Evolutionary conservation across 2,888 invertebrate species (phyloP).

Genomic region (Mesopsocus fuscifrons): DNA sequence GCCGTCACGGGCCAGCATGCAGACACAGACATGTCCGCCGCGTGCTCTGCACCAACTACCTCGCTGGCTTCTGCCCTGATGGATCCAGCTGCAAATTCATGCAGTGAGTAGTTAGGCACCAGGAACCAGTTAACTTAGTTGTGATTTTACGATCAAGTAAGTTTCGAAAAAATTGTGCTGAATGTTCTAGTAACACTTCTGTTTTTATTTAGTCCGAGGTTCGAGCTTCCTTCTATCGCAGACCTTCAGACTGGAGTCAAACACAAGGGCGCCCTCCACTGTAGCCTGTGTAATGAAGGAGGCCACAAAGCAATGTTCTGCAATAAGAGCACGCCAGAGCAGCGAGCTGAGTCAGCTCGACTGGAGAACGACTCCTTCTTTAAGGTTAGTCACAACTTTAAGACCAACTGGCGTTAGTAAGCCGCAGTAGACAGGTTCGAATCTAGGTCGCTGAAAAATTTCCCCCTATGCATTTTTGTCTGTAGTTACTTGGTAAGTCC

Average conservation of each 20-base stretch:
- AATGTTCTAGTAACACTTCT: slow-evolving; percentile 7
- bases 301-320: slow-evolving; percentile 94
- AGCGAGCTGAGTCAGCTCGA: slow-evolving; percentile 5
- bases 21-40: slow-evolving; percentile 89
- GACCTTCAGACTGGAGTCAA: slow-evolving; percentile 62
- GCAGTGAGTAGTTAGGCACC: slow-evolving; percentile 45
- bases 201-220: slow-evolving; percentile 42
- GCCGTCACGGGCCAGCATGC: slow-evolving; percentile 92
- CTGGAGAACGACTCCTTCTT: slow-evolving; percentile 6
- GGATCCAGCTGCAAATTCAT: slow-evolving; percentile 89
- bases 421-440: too few relatives aligned
- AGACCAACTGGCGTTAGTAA: too few relatives aligned
- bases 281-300: slow-evolving; percentile 91
- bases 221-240: slow-evolving; percentile 79
- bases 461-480: too few relatives aligned
- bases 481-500: too few relatives aligned
- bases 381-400: slow-evolving; percentile 2
- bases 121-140: too few relatives aligned
- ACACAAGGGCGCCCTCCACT: slow-evolving; percentile 68
- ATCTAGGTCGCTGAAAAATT: too few relatives aligned
- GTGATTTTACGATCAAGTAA: too few relatives aligned
- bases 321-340: slow-evolving; percentile 60
- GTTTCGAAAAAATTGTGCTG: background rate
- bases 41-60: slow-evolving; percentile 87
- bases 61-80: slow-evolving; percentile 88